Evolutionary conservation across 1,140 invertebrate species (phyloP), one percentile per base, ranked within the genome.

Genomic region (Brevipalpus yothersi): DNA sequence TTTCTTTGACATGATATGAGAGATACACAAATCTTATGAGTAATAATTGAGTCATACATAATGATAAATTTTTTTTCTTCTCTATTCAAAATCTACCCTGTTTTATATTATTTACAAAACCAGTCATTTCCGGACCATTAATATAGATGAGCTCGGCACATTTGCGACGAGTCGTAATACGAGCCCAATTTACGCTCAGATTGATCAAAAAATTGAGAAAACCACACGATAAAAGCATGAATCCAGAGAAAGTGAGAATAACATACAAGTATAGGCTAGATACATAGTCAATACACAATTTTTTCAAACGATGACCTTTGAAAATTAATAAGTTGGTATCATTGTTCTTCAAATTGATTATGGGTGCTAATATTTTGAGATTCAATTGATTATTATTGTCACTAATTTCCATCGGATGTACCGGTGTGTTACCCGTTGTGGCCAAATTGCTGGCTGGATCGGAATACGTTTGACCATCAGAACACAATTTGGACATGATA

Each of bases 231-330:
- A 57, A 7, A 15, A 58, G 19, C 1, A 58, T 12, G 21, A 58
- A 59, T 11, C 60, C 60, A 21, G 41, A 23, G 10, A 51, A 31
- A 19, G 56, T 42, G 10, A 61, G 49, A 23, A 61, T 58, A 1
- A 61, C 42, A 42, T 61, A 61, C 49, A 63, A 21, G 12, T 41
- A 45, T 2, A 63, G 57, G 2, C 12, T 56, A 0, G 56, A 59
- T 4, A 63, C 45, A 58, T 62, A 63, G 49, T 63, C 62, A 19
- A 42, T 56, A 49, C 62, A 63, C n/a, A 63, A 43, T 40, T 41
- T 63, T 62, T 63, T 61, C 53, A 63, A 51, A 4, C 62, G 47
- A 59, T 61, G 45, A 59, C 56, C 57, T 17, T 58, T 45, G 40
- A 63, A 63, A 56, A 62, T 58, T 15, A 63, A 39, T 23, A 60